Base-by-base conservation (phyloP, 2,113 vertebrate genomes). In the Clupea harengus region DNA sequence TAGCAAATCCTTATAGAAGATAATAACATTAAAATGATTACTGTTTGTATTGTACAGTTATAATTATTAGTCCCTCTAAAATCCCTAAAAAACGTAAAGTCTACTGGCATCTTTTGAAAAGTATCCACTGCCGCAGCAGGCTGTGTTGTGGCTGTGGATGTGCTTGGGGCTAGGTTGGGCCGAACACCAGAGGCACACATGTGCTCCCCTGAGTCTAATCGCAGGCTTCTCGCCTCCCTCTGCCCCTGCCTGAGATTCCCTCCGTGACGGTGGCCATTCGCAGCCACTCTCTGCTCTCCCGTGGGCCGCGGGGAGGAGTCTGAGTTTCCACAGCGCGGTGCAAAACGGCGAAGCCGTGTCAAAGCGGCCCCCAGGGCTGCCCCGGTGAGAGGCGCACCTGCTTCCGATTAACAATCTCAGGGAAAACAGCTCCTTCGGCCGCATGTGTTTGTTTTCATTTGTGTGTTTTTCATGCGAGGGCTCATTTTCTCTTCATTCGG, bases 371-470 rank as follows among this genome's bases (percentile, higher is more conserved):
- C 28, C 17, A 86, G 84, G 72, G 72, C 28, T 0, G 72, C 87
- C 87, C 85, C 84, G 80, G 20, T 47, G 86, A 75, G 57, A 84
- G 81, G 28, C 88, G 32, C 91, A 92, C 92, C 93, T 92, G 93
- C 86, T 92, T 91, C 85, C 80, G n/a, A 86, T 92, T 88, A 91
- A 85, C 86, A 81, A 78, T 52, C 84, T 85, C 80, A 22, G 80
- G 89, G 45, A 84, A 78, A 32, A 78, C 11, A 6, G 10, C 32
- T 85, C 83, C 75, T 81, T 87, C 32, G 75, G 13, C 11, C 47
- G 15, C 49, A 28, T 18, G 28, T 52, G 60, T 86, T 90, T 86
- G 84, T 81, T 84, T 91, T 91, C 52, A 89, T 87, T 85, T 89
- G 57, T 81, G 80, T 91, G 90, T 49, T 81, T 86, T 85, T 32